These are phyloP conservation scores for Anser brachyrhynchus DNA, from an alignment of 2,113 vertebrate genomes.

Conservation along the genomic window DNA sequence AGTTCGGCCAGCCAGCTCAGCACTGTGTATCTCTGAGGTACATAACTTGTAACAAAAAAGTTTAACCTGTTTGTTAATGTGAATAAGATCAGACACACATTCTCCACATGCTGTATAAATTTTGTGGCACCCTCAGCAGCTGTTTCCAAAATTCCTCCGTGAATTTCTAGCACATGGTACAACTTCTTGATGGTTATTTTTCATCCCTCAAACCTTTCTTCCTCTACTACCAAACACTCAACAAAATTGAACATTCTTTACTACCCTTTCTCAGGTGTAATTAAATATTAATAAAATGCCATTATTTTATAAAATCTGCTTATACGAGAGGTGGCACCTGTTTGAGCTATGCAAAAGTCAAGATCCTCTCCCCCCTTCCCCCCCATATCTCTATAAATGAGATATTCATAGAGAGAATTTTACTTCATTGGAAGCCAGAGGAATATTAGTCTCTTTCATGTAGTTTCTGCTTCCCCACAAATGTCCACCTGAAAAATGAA, in stretches of 20 bases:
- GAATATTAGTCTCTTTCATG: background rate
- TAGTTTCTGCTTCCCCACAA: background rate
- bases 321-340: background rate
- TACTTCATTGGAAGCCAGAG: background rate
- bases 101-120: background rate
- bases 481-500: background rate
- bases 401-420: background rate
- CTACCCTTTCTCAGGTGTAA: background rate
- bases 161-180: background rate
- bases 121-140: background rate
- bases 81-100: background rate
- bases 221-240: background rate
- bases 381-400: too few relatives aligned
- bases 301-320: background rate
- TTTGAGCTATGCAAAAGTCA: background rate
- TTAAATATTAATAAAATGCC: background rate
- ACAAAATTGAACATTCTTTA: background rate
- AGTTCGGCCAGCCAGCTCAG: background rate
- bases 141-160: background rate
- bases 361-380: background rate
- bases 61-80: background rate
- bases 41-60: background rate
- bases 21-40: background rate
- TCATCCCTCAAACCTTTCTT: background rate
- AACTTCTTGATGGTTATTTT: background rate